Evolutionary conservation across 2,888 invertebrate species (phyloP).

Genomic region (Electrophaes corylata): DNA sequence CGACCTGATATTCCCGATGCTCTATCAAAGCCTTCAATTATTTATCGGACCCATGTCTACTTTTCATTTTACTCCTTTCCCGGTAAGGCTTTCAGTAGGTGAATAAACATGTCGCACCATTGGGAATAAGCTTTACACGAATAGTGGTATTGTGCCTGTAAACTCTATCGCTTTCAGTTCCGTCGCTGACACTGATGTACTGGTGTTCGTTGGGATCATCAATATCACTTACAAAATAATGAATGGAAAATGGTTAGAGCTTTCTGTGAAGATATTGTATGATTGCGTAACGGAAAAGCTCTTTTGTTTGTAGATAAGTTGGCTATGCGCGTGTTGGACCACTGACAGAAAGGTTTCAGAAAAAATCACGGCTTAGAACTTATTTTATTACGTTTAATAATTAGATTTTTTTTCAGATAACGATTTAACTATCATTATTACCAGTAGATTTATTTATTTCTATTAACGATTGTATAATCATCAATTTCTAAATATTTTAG

Average conservation of each 20-base stretch:
- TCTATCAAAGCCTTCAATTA: constrained; percentile 83
- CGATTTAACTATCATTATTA: no score
- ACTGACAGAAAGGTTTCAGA: no score
- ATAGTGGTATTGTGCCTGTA: constrained; percentile 62
- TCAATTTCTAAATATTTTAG: no score
- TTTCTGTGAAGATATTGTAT: constrained; percentile 4
- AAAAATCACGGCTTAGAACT: no score
- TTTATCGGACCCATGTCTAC: constrained; percentile 84
- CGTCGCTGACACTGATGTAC: constrained; percentile 62
- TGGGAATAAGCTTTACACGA: constrained; percentile 71
- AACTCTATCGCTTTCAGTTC: constrained; percentile 58
- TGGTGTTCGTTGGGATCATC: constrained; percentile 36
- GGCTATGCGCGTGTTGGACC: background rate
- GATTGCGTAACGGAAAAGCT: background rate
- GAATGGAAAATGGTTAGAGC: constrained; percentile 4
- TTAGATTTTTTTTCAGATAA: no score
- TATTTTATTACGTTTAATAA: no score
- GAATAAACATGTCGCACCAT: constrained; percentile 75
- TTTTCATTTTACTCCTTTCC: constrained; percentile 82
- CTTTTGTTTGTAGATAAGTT: background rate
- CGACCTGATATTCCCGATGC: constrained; percentile 77
- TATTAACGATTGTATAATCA: no score
- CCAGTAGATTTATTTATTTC: no score
- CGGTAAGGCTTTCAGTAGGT: constrained; percentile 67
- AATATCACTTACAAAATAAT: constrained; percentile 25